phyloP scores from a whole-genome alignment of 2,888 invertebrate species.

The Drosophila acutilabella region DNA sequence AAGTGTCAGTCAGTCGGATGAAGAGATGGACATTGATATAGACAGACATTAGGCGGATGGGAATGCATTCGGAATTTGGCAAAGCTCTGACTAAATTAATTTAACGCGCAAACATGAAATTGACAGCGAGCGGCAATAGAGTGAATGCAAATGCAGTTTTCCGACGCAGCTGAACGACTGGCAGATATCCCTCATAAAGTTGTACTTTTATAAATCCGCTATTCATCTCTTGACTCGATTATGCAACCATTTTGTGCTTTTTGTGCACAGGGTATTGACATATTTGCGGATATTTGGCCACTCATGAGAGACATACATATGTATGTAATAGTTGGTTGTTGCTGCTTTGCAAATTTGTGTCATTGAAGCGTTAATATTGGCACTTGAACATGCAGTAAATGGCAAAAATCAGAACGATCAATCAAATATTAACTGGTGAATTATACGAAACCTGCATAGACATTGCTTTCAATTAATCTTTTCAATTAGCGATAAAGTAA shows the following conservation, averaged over 20 bases:
- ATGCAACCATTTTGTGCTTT: too few relatives aligned
- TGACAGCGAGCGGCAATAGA: constrained; percentile 49
- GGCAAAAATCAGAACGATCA: constrained; percentile 57
- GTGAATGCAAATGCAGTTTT: constrained; percentile 17
- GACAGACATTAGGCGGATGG: constrained; percentile 47
- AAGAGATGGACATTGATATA: constrained; percentile 36
- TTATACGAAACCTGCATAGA: constrained; percentile 37
- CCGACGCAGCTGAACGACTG: constrained; percentile 16
- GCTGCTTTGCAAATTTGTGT: constrained; percentile 17
- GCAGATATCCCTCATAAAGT: not conserved
- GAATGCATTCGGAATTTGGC: constrained; percentile 48
- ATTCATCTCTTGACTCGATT: not conserved
- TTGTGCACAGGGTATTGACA: constrained; percentile 7
- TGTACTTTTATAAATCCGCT: not conserved
- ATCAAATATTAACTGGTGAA: constrained; percentile 62
- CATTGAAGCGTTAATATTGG: constrained; percentile 60
- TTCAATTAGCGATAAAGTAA: constrained; percentile 68
- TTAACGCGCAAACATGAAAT: constrained; percentile 74
- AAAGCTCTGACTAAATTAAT: constrained; percentile 78
- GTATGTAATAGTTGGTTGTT: constrained; percentile 14
- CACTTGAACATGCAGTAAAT: constrained; percentile 41
- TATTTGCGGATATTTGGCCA: constrained; percentile 20
- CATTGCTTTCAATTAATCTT: constrained; percentile 71
- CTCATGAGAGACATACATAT: not conserved
- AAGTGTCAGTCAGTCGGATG: constrained; percentile 24